These are phyloP conservation scores for Streptopelia turtur DNA, from an alignment of 2,797 vertebrate species.

Conservation along the genomic window DNA sequence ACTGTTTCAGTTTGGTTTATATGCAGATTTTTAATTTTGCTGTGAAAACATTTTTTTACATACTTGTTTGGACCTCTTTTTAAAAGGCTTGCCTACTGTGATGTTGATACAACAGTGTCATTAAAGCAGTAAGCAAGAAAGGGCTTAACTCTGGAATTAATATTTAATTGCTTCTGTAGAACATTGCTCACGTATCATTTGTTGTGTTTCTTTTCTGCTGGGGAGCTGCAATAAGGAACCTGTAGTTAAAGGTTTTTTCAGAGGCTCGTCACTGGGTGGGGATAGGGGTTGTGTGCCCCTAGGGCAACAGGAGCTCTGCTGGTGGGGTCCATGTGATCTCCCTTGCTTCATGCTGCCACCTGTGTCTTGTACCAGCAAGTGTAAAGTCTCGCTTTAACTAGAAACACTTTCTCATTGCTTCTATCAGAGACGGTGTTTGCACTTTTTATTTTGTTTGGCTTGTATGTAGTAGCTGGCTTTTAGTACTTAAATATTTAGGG, in stretches of 20 bases:
- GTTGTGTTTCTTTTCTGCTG: conserved; percentile 6
- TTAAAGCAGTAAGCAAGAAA: conserved; percentile 65
- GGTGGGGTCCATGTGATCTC: background rate
- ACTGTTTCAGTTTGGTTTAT: background rate
- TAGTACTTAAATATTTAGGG: background rate
- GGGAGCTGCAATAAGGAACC: accelerated
- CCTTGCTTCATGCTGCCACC: background rate
- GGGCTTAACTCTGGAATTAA: conserved; percentile 52
- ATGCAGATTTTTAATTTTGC: background rate
- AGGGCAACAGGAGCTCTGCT: background rate
- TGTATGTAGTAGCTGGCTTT: background rate
- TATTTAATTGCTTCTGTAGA: conserved; percentile 59
- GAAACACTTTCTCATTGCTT: background rate
- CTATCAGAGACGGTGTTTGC: background rate
- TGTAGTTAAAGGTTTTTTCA: background rate
- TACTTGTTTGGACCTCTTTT: background rate
- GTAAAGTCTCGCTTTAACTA: background rate
- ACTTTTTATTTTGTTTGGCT: background rate
- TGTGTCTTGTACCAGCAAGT: background rate
- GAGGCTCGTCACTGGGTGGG: background rate
- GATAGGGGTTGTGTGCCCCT: accelerated
- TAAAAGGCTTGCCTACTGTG: background rate
- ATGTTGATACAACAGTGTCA: conserved; percentile 19
- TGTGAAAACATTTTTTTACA: background rate
- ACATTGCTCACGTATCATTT: background rate